These are phyloP conservation scores for Protomyctophum bolini DNA, from an alignment of 2,113 vertebrate genomes.

Conservation along the genomic window DNA sequence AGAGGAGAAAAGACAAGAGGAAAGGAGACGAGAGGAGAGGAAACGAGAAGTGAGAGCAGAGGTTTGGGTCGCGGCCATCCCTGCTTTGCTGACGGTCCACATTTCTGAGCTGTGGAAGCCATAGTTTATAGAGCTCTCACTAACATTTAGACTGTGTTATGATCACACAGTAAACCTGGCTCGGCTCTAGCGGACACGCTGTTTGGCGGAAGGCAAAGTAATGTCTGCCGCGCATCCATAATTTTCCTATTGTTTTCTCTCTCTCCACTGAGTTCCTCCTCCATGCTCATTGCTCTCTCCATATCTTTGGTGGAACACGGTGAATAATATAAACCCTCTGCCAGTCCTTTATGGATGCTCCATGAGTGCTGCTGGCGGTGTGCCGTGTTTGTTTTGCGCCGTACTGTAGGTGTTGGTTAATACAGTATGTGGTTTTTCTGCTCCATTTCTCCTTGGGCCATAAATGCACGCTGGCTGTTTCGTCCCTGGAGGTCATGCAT, in stretches of 20 bases:
- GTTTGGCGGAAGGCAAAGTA: conserved; percentile 46
- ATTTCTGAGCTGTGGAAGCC: conserved; percentile 35
- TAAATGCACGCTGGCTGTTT: conserved; percentile 62
- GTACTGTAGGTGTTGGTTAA: conserved; percentile 61
- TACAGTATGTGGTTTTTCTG: conserved; percentile 66
- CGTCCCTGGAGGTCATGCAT: conserved; percentile 58
- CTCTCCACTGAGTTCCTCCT: background rate
- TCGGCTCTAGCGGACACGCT: conserved; percentile 27
- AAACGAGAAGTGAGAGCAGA: background rate
- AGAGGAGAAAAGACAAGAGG: background rate
- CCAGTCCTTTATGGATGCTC: conserved; percentile 10
- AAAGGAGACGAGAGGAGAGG: background rate
- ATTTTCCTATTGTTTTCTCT: conserved; percentile 21
- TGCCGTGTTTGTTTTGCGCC: conserved; percentile 35
- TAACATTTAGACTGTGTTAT: conserved; percentile 53
- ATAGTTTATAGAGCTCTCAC: conserved; percentile 54
- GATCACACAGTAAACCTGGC: conserved; percentile 55
- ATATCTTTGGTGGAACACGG: background rate
- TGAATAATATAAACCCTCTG: background rate
- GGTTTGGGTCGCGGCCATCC: conserved; percentile 18
- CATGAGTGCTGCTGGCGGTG: background rate
- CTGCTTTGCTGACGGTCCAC: conserved; percentile 37
- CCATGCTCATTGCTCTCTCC: background rate
- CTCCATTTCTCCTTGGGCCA: conserved; percentile 63
- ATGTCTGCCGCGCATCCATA: conserved; percentile 25